These are phyloP conservation scores for Stictonetta naevosa DNA, from an alignment of 2,113 vertebrate genomes.

Conservation along the genomic window DNA sequence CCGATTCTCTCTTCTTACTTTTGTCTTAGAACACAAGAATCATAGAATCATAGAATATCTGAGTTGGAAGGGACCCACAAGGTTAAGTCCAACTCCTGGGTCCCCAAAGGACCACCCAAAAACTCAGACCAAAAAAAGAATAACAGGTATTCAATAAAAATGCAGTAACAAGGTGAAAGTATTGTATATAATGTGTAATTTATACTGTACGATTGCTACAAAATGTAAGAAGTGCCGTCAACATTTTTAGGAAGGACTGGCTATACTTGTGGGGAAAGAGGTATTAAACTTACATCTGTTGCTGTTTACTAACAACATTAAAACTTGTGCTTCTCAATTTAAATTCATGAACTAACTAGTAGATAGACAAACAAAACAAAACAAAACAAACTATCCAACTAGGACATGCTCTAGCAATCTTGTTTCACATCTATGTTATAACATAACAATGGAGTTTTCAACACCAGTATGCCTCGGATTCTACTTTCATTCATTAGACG, in stretches of 20 bases:
- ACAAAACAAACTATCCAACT: no score
- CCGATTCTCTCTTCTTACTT: not conserved
- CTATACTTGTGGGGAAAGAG: fast-evolving
- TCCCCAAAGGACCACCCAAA: no score
- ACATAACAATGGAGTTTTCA: not conserved
- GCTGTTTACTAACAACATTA: not conserved
- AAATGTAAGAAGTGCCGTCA: not conserved
- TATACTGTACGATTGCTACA: not conserved
- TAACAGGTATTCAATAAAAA: not conserved
- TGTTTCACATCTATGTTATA: not conserved
- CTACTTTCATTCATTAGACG: not conserved
- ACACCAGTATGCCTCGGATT: not conserved
- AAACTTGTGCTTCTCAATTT: not conserved
- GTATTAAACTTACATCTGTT: not conserved
- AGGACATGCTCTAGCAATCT: not conserved
- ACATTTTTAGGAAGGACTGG: not conserved
- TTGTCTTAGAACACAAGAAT: not conserved
- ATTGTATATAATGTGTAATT: not conserved
- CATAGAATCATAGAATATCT: no score
- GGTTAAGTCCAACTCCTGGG: no score
- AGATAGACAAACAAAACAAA: not conserved
- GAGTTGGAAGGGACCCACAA: no score
- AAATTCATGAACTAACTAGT: not conserved
- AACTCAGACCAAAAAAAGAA: not conserved
- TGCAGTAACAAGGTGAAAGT: not conserved